A percentile compares a stretch with the other conserved stretches of the same genome.
Conservation (phyloP, 2,797 vertebrate species). For the Distichodus sexfasciatus region DNA sequence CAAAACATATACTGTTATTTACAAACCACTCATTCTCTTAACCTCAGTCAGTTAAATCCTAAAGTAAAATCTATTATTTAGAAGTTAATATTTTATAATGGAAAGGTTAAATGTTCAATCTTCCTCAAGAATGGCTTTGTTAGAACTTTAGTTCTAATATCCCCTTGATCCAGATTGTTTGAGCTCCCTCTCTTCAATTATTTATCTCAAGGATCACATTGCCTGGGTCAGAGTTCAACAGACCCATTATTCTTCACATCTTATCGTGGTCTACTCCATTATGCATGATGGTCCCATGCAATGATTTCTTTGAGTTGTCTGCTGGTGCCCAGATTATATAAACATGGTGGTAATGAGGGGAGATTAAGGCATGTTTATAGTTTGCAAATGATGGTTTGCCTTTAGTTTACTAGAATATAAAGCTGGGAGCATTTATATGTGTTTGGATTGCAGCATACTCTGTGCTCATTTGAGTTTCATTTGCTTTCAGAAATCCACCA, state of each 20-base stretch:
- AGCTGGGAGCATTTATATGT: not conserved
- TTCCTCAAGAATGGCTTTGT: not conserved
- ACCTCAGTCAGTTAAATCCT: not conserved
- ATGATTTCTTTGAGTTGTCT: conserved; percentile 20
- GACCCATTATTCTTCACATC: conserved; percentile 40
- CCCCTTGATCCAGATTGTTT: conserved; percentile 13
- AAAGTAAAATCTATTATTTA: not conserved
- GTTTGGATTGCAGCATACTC: not conserved
- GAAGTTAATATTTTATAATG: not conserved
- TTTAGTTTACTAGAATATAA: not conserved
- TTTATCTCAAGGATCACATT: conserved; percentile 46
- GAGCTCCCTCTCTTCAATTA: conserved; percentile 40
- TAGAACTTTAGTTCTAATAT: not conserved
- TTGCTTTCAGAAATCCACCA: conserved; percentile 79
- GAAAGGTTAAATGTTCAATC: no score
- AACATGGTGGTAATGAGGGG: conserved; percentile 4
- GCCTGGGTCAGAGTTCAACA: conserved; percentile 50
- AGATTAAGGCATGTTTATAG: not conserved
- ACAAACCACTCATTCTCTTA: not conserved
- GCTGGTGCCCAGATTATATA: conserved; percentile 1
- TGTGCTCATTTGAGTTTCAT: conserved; percentile 2
- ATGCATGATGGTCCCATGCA: conserved; percentile 38
- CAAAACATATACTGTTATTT: not conserved
- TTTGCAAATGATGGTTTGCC: not conserved
- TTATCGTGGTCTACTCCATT: conserved; percentile 42